Conservation (phyloP, 2,888 invertebrate species). For the Cosmopolites sordidus region DNA sequence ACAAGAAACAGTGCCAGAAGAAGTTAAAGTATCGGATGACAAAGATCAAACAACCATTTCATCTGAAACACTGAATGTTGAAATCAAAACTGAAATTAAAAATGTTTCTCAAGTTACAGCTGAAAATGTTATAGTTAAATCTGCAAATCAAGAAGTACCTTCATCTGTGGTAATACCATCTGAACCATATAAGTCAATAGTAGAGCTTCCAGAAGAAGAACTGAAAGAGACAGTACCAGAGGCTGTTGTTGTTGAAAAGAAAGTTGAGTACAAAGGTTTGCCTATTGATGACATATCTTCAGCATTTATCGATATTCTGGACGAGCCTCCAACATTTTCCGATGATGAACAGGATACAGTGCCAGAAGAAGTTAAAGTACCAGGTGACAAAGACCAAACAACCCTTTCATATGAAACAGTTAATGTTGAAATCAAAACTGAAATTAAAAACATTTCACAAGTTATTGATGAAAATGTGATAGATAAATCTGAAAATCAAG, state of each 20-base stretch:
- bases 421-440: neutral
- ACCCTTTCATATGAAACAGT: neutral
- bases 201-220: neutral
- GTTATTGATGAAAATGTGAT: no score
- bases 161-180: neutral
- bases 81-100: no score
- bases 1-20: neutral
- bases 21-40: no score
- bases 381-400: no score
- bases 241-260: conserved; percentile 6
- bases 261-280: conserved; percentile 31
- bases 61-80: no score
- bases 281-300: conserved; percentile 15
- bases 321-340: conserved; percentile 38
- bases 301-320: conserved; percentile 26
- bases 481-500: conserved; percentile 1
- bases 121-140: no score
- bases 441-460: no score
- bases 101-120: no score
- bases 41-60: no score
- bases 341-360: conserved; percentile 29
- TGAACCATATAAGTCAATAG: conserved; percentile 12
- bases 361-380: neutral
- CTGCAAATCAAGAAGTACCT: no score
- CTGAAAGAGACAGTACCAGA: neutral